These are phyloP conservation scores for Apantesis nais DNA, from an alignment of 2,888 invertebrate genomes.

Conservation along the genomic window DNA sequence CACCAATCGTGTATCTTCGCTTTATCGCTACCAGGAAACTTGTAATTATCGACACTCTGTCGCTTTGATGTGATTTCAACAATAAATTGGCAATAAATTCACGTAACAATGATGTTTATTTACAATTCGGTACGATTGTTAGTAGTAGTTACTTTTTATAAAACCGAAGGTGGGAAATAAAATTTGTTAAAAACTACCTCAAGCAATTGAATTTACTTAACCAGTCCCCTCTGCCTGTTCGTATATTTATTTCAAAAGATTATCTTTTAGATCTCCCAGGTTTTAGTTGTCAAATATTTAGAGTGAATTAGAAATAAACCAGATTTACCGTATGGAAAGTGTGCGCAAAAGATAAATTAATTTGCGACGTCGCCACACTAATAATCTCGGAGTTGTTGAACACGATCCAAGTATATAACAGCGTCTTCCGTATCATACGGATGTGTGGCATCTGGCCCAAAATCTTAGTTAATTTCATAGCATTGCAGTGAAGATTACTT, in stretches of 20 bases:
- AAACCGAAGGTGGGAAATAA: constrained; percentile 12
- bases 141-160: constrained; percentile 10
- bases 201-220: not conserved
- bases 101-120: constrained; percentile 22
- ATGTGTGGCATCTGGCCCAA: constrained; percentile 68
- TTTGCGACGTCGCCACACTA: constrained; percentile 64
- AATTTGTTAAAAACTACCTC: constrained; percentile 18
- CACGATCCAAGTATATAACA: constrained; percentile 73
- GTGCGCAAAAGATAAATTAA: constrained; percentile 58
- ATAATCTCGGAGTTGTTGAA: constrained; percentile 75
- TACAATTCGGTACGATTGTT: constrained; percentile 13
- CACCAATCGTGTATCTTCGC: constrained; percentile 60
- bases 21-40: constrained; percentile 68
- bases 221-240: not conserved
- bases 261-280: not conserved
- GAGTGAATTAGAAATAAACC: constrained; percentile 51
- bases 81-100: constrained; percentile 46
- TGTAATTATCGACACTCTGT: constrained; percentile 61
- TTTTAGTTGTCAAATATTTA: constrained; percentile 39
- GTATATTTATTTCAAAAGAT: constrained; percentile 2
- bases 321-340: constrained; percentile 42
- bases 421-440: constrained; percentile 71
- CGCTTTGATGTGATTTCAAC: constrained; percentile 59
- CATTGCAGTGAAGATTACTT: constrained; percentile 21
- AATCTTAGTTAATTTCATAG: constrained; percentile 53